These are phyloP conservation scores for Graphium colonna DNA, from an alignment of 2,888 invertebrate species.

Conservation along the genomic window DNA sequence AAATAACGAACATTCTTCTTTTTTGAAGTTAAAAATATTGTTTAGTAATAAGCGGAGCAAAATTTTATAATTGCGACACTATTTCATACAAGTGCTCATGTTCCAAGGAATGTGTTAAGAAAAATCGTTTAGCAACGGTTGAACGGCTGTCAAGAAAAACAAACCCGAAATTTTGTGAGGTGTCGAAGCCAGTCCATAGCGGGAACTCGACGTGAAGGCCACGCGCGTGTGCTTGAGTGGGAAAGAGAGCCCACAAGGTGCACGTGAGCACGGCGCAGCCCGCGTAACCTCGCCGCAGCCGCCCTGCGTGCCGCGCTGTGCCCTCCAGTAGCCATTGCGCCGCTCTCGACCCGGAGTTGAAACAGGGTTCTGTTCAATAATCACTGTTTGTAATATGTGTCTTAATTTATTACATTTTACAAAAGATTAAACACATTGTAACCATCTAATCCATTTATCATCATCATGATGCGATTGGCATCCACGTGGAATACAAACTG, in stretches of 20 bases:
- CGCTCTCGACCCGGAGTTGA: slow-evolving; percentile 18
- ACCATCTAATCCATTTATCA: slow-evolving; percentile 41
- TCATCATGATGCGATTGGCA: slow-evolving; percentile 37
- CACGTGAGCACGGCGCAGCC: slow-evolving; percentile 58
- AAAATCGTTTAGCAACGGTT: no score
- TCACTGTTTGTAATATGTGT: no score
- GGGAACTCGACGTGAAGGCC: slow-evolving; percentile 46
- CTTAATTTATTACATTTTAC: no score
- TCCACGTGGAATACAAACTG: slow-evolving; percentile 53
- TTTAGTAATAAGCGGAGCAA: no score
- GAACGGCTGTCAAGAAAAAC: no score
- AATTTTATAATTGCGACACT: no score
- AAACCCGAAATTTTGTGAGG: slow-evolving; percentile 25
- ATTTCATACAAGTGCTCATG: no score
- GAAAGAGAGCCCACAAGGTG: slow-evolving; percentile 55
- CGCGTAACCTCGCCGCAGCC: slow-evolving; percentile 34
- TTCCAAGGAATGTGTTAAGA: no score
- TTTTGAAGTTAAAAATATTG: no score
- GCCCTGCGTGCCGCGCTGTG: slow-evolving; percentile 33
- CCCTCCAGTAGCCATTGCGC: slow-evolving; percentile 8
- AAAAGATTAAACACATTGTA: no score
- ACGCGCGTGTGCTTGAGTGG: slow-evolving; percentile 39
- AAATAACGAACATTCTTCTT: no score
- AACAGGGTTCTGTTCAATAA: slow-evolving; percentile 27
- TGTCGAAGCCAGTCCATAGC: slow-evolving; percentile 33